Evolutionary conservation across 1,140 invertebrate genomes (phyloP), one percentile per base, ranked within the genome.

Genomic region (Leucophenga varia): DNA sequence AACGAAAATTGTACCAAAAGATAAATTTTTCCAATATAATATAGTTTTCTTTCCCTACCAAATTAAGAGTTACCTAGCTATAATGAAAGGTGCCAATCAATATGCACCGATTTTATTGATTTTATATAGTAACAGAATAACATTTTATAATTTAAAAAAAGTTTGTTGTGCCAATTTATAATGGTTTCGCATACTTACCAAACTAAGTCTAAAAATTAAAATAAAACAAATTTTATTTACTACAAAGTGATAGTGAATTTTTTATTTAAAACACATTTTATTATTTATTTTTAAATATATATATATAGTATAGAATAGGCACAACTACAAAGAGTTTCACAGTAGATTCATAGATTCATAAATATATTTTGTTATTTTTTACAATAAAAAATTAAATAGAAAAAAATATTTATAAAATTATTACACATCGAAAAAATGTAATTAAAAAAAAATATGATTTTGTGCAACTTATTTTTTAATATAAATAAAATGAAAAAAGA

Each of bases 301-400:
- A n/a, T n/a, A n/a, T n/a, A n/a, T n/a, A n/a, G n/a, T n/a, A n/a
- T n/a, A n/a, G n/a, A 52, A 54, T 52, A 47, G 47, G 19, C 42
- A 48, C 47, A 64, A 50, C 63, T 61, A 47, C 58, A 47, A 43
- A 67, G 63, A 65, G 63, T 63, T 63, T 67, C 63, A 50, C 60
- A 55, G 61, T 64, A 59, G 38, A 68, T 58, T 55, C 38, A 25
- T 22, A 22, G 38, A 22, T 39, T 21, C 25, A 39, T 18, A 39
- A 39, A 39, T 8, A 39, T 10, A 12, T 32, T 37, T 20, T 30
- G 17, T 28, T 30, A 45, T 36, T 49, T 57, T 68, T 54, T 34
- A 36, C 43, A 58, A 54, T 47, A 32, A 48, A 37, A 39, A 32
- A 28, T 51, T 47, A 45, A 45, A 36, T 32, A 34, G 43, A 43